phyloP scores from a whole-genome alignment of 2,113 vertebrate species.

The Nyctereutes procyonoides region DNA sequence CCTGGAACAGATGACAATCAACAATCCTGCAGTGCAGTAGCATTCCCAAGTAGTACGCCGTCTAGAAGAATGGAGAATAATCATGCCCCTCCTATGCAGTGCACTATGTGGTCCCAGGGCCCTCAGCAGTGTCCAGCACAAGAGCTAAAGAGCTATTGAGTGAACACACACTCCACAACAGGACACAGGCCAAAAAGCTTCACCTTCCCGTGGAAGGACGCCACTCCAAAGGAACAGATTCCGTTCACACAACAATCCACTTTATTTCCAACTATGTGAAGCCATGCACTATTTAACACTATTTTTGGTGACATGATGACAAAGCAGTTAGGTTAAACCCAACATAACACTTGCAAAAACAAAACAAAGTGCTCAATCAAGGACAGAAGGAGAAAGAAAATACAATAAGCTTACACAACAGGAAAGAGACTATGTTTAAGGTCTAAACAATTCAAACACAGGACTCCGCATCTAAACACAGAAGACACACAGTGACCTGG shows the following conservation, averaged over 20 bases:
- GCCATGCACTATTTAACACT: background rate
- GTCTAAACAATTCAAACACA: background rate
- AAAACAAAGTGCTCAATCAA: background rate
- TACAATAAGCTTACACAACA: background rate
- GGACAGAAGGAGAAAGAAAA: background rate
- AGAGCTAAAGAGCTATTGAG: too few species aligned
- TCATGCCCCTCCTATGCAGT: background rate
- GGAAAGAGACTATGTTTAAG: background rate
- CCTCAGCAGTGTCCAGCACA: accelerated
- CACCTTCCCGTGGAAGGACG: background rate
- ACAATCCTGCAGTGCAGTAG: too few species aligned
- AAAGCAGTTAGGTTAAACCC: background rate
- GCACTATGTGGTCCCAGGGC: background rate
- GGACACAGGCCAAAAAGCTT: background rate
- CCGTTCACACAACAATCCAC: accelerated
- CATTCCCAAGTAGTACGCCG: background rate
- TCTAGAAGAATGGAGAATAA: background rate
- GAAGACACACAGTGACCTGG: background rate
- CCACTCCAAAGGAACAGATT: background rate
- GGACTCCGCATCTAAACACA: background rate
- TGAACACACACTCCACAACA: too few species aligned
- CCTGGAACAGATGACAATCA: background rate
- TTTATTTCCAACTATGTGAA: background rate
- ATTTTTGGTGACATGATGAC: background rate
- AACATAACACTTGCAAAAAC: background rate